Base-by-base conservation (phyloP, 2,113 vertebrate species). In the Nothobranchius furzeri region DNA sequence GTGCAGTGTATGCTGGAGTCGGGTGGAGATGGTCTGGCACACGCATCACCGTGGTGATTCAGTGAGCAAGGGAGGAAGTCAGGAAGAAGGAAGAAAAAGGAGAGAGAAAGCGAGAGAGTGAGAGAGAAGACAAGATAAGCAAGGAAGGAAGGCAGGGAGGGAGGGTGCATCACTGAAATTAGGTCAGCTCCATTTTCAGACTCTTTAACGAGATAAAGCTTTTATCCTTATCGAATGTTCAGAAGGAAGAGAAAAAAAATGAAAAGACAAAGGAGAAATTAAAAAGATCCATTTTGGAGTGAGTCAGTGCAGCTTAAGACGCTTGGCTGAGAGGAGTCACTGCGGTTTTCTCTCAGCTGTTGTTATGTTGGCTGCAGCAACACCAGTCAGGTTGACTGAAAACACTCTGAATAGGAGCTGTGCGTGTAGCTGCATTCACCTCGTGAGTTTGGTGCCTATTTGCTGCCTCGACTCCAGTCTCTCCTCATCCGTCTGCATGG, bases 361-460 rank as follows among this genome's bases (percentile, higher is more conserved):
- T 25, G 43, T 24, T 40, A 1, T 59, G 35, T 15, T 52, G 30
- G 49, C 14, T 48, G 56, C 30, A 25, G 65, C 40, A 64, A 20
- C 46, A 70, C 59, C 58, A 64, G 24, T 42, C 14, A 40, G 37
- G 25, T 73, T 71, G 42, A 14, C 25, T 24, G 7, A 59, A 66
- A 61, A 60, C 58, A 55, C 50, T 45, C 46, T 24, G 35, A 24
- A 43, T 14, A 64, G 55, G 8, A 40, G 14, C 53, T 9, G 13
- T 7, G n/a, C 70, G 65, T 59, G 36, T 59, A 47, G 58, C 50
- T 69, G 65, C 15, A 20, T 57, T 73, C 89, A 98, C 98, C 98
- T 94, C 78, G 94, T 99, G 67, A 99, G 95, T 87, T 98, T 98
- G 84, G 95, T 98, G 81, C 98, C 98, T 24, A 99, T 99, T 89